Base-by-base conservation (phyloP, 1,140 invertebrate species). In the Aradophagus sp. region DNA sequence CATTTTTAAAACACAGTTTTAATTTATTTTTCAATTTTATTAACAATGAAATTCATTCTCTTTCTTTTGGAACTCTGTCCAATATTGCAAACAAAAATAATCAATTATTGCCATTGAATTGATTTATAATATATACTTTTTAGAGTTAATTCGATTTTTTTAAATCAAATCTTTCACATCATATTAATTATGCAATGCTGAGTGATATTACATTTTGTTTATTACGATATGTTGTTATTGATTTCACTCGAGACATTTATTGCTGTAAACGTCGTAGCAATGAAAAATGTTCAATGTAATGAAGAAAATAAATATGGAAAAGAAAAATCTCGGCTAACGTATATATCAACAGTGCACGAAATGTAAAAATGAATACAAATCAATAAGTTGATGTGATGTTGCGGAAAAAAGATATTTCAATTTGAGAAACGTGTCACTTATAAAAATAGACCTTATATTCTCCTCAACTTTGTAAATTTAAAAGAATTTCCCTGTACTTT, bases 331-430 rank as follows among this genome's bases (percentile, higher is more conserved):
- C 55, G 10, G 38, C 38, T 47, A 48, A 47, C 47, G 47, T 42
- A 68, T 68, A 68, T 45, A 68, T 68, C 65, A n/a, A 61, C 7
- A 27, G 29, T 17, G 12, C 26, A 32, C 50, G 56, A 61, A 68
- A 68, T 68, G 65, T 55, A 68, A 68, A 61, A 68, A 68, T 68
- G 65, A 68, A 68, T 68, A 39, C 56, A 61, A 68, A 68, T 68
- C 65, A 61, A 68, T 68, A 68, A 61, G 65, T 55, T 68, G 55
- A 68, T 61, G 55, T 42, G 47, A 45, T 55, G 53, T 42, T 39
- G 19, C 19, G 56, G 1, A 14, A 16, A 20, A 10, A 42, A 47
- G 23, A 26, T 10, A 11, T 44, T 23, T 39, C 34, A 42, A 55
- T 44, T 17, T 8, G 17, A 4, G 5, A 11, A 10, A 4, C 13